Evolutionary conservation across 2,113 vertebrate species (phyloP), one percentile per base, ranked within the genome.

Genomic region (Calyptommatus sinebrachiatus): DNA sequence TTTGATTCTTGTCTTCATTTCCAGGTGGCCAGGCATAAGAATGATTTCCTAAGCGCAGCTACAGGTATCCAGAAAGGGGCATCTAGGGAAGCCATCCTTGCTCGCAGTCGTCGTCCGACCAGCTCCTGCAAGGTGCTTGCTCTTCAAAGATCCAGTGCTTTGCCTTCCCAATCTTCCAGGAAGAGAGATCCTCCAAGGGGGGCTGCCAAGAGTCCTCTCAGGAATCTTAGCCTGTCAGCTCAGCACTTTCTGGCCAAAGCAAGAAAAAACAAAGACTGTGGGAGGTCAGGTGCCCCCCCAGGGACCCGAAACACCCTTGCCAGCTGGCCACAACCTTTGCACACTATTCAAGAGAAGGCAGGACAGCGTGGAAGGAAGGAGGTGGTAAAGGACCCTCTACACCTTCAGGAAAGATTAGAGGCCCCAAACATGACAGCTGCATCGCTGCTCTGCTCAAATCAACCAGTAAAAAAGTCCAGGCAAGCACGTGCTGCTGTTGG

Each of bases 331-430:
- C 7, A 61, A 26, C 2, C 31, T 21, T 61, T 22, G 2, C 22
- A 79, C 14, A 35, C 4, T 24, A 65, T 75, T 72, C 57, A 41
- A 28, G 86, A 85, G 28, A 85, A 83, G 73, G 31, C 29, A 0
- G 66, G 60, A 10, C 26, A 48, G 28, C 18, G 67, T 79, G 92
- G 92, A 70, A 92, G 94, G n/a, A 95, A 93, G 1, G 0, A 84
- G 0, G 1, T 0, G 7, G 84, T 78, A 11, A 50, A 0, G 35
- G 2, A 7, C 5, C 24, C 72, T 5, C 2, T 14, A 48, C 41
- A 81, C 31, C 62, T 73, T 79, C 12, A 21, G 31, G 78, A 41
- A 65, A 81, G 73, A 24, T 66, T 22, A 1, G 3, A 8, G 0
- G 24, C 3, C 2, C 5, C 24, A 21, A 18, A 2, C 18, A 60